A percentile compares a stretch with the other conserved stretches of the same genome.
Evolutionary conservation across 2,797 vertebrate species (phyloP).

Genomic region (Trematomus bernacchii): DNA sequence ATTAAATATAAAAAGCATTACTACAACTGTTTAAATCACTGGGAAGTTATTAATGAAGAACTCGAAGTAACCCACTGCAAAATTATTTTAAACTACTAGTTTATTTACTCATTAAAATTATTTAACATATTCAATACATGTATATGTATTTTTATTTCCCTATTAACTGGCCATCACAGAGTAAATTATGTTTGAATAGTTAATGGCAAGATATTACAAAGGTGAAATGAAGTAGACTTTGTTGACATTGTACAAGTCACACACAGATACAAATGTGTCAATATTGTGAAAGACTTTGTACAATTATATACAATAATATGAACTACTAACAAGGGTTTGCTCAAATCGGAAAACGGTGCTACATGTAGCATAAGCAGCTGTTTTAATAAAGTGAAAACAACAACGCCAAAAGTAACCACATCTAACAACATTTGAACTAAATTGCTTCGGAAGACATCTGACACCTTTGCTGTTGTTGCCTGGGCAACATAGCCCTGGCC

Average conservation of each 20-base stretch:
- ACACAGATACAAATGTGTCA: background rate
- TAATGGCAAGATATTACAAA: background rate
- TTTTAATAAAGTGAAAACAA: slow-evolving; percentile 41
- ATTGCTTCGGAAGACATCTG: slow-evolving; percentile 53
- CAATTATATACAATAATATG: slow-evolving; percentile 28
- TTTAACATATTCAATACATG: too few relatives aligned
- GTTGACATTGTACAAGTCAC: background rate
- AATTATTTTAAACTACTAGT: too few relatives aligned
- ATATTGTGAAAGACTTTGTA: slow-evolving; percentile 1
- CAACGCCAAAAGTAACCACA: slow-evolving; percentile 20
- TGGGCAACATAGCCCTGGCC: slow-evolving; percentile 56
- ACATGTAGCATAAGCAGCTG: slow-evolving; percentile 30
- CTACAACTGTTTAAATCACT: too few relatives aligned
- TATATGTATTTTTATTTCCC: background rate
- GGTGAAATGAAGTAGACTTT: background rate
- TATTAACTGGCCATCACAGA: background rate
- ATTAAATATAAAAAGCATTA: too few relatives aligned
- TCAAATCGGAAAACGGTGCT: slow-evolving; percentile 32
- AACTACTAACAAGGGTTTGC: slow-evolving; percentile 19
- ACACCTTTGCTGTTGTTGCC: slow-evolving; percentile 68
- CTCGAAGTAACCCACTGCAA: too few relatives aligned
- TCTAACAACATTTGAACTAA: slow-evolving; percentile 49
- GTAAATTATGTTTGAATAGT: background rate
- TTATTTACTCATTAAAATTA: too few relatives aligned
- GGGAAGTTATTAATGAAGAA: too few relatives aligned